Evolutionary conservation across 2,113 vertebrate species (phyloP).

Genomic region (Mus pahari): DNA sequence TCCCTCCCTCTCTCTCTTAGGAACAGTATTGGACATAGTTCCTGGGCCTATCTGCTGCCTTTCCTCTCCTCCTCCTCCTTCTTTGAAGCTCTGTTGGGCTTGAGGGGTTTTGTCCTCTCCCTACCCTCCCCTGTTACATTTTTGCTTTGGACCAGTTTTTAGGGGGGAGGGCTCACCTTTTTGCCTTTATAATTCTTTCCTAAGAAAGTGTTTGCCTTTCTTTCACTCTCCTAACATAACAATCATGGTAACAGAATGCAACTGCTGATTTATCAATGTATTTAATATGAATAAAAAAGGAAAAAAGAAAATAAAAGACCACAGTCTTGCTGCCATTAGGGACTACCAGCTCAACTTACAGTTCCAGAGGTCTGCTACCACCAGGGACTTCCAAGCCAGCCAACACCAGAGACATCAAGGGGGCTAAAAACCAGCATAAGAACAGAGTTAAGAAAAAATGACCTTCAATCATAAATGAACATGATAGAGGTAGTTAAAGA

Average conservation of each 20-base stretch:
- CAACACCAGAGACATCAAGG: too few species aligned
- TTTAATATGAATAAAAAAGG: conserved; percentile 90
- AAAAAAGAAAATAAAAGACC: conserved; percentile 52
- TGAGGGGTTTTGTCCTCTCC: not conserved
- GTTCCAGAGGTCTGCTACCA: too few species aligned
- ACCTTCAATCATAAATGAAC: too few species aligned
- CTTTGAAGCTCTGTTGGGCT: conserved; percentile 64
- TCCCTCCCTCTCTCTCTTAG: not conserved
- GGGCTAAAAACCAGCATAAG: too few species aligned
- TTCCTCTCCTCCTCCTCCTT: conserved; percentile 67
- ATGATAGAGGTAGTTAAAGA: too few species aligned
- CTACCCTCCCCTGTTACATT: not conserved
- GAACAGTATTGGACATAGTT: conserved; percentile 70
- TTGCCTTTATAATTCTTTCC: conserved; percentile 51
- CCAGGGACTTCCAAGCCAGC: too few species aligned
- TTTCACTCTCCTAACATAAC: conserved; percentile 81
- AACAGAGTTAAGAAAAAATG: too few species aligned
- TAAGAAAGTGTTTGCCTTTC: conserved; percentile 80
- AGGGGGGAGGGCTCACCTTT: not conserved
- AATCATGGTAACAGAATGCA: conserved; percentile 86
- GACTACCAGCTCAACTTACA: too few species aligned
- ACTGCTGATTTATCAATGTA: conserved; percentile 87
- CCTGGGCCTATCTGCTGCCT: conserved; percentile 67
- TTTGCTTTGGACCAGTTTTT: conserved; percentile 62
- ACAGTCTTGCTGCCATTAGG: too few species aligned